Base-by-base conservation (phyloP, 1,140 invertebrate genomes). In the Lasioglossum baleicum region DNA sequence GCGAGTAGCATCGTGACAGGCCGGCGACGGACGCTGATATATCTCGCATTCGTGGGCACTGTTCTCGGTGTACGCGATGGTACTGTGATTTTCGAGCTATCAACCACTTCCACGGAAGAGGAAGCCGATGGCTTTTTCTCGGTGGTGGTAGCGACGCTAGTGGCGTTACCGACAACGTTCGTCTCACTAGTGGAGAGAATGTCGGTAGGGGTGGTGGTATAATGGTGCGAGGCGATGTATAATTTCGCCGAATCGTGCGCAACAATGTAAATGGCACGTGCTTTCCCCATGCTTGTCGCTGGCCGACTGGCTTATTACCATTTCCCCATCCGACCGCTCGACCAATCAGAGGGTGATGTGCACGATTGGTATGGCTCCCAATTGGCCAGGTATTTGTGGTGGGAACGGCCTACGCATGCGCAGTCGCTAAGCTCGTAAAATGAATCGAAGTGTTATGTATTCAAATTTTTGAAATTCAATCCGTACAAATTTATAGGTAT, bases 281-380 rank as follows among this genome's bases (percentile, higher is more conserved):
- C 83, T 85, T 66, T 86, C 70, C 78, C 83, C 91, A 91, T 90
- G 83, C 88, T 90, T 83, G 77, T 76, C 85, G 83, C 85, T 85
- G 73, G 87, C 84, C 88, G 85, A 91, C 91, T 90, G 76, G 20
- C 75, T 51, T 61, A 11, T n/a, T 60, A 13, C 56, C 61, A 61
- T 26, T 35, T 67, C 63, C 68, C 77, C 26, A 72, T 61, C 71
- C 61, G n/a, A 26, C 20, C 64, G 58, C 31, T 71, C 44, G 8
- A 15, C 74, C 75, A 76, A 76, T 76, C 65, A 48, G 22, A 8
- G 40, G 13, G 2, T 5, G 7, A 15, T 15, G 2, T 61, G 56
- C 56, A 13, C 40, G 26, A 2, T 1, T 2, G 1, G 11, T n/a
- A 11, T 1, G 0, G 3, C n/a, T 6, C 2, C 6, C 13, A 31